phyloP scores from a whole-genome alignment of 2,888 invertebrate species.

The Aporophyla nigra region DNA sequence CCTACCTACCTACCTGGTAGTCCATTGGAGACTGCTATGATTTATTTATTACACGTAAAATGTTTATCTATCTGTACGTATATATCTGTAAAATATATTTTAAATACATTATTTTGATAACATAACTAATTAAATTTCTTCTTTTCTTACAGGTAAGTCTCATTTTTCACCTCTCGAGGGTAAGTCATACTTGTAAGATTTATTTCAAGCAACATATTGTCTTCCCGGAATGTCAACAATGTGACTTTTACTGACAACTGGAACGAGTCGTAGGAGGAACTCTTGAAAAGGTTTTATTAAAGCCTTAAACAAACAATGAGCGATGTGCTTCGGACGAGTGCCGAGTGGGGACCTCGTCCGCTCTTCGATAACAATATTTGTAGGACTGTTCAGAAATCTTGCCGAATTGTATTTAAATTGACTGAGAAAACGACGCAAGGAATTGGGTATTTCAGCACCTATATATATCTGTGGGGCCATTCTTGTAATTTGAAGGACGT shows the following conservation, averaged over 20 bases:
- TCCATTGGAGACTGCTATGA: too few relatives aligned
- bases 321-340: constrained; percentile 26
- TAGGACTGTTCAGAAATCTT: constrained; percentile 18
- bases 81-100: not conserved
- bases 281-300: constrained; percentile 57
- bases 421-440: not conserved
- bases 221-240: constrained; percentile 27
- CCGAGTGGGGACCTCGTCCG: not conserved
- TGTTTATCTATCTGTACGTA: too few relatives aligned
- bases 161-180: not conserved
- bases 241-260: constrained; percentile 27
- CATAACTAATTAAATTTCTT: not conserved
- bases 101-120: not conserved
- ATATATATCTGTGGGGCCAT: too few relatives aligned
- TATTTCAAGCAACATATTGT: constrained; percentile 9
- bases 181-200: constrained; percentile 38
- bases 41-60: too few relatives aligned
- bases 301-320: constrained; percentile 47
- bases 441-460: too few relatives aligned
- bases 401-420: constrained; percentile 19
- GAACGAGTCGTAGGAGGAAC: constrained; percentile 18
- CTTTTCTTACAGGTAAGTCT: constrained; percentile 53
- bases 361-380: constrained; percentile 21
- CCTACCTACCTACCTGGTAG: too few relatives aligned
- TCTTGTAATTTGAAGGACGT: too few relatives aligned